Conservation (phyloP, 2,113 vertebrate species). For the Ictidomys tridecemlineatus region DNA sequence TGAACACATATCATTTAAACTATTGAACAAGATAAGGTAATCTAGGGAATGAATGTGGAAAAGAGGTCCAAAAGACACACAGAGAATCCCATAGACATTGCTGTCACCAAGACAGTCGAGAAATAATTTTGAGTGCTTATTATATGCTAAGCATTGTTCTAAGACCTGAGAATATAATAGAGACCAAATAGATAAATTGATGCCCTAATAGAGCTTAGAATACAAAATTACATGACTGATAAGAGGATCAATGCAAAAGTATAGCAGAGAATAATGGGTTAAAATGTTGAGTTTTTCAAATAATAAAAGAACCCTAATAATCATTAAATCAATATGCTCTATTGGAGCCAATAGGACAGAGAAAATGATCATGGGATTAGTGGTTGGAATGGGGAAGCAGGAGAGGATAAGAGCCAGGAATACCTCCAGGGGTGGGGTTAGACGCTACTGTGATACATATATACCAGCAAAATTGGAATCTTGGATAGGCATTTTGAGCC, state of each 20-base stretch:
- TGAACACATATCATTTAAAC: not conserved
- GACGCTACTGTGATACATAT: not conserved
- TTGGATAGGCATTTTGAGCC: not conserved
- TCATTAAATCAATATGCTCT: not conserved
- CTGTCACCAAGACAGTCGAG: not conserved
- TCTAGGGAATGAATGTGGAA: not conserved
- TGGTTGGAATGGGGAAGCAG: not conserved
- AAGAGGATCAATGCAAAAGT: conserved; percentile 20
- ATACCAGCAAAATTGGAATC: not conserved
- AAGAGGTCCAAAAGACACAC: not conserved
- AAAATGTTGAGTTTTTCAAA: conserved; percentile 24
- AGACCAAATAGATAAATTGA: not conserved
- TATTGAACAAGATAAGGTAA: not conserved
- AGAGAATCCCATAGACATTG: not conserved
- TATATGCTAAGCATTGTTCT: not conserved
- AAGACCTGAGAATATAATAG: not conserved
- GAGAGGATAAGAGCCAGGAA: not conserved
- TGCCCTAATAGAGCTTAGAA: not conserved
- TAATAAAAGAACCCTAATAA: conserved; percentile 1
- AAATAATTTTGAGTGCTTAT: conserved; percentile 19
- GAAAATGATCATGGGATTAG: not conserved
- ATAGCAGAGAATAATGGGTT: not conserved
- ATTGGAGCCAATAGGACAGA: not conserved
- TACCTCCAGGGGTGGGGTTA: not conserved
- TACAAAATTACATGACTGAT: conserved; percentile 12